These are phyloP conservation scores for Sporophila hypoxantha DNA, from an alignment of 2,113 vertebrate species.

Conservation along the genomic window DNA sequence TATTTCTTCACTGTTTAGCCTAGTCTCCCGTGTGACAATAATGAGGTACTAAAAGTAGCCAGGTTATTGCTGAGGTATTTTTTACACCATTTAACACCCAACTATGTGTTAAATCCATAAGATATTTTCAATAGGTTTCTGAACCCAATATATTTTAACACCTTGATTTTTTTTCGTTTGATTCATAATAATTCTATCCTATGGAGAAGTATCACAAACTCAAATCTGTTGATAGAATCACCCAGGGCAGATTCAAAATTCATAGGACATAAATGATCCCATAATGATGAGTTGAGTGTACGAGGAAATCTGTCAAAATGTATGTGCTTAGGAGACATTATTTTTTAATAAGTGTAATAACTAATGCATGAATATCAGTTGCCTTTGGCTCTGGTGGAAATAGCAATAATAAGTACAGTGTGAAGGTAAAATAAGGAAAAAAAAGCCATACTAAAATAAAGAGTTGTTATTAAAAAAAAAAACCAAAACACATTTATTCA, in stretches of 20 bases:
- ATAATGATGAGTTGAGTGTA: background rate
- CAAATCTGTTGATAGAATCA: background rate
- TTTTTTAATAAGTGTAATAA: background rate
- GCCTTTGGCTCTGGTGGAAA: background rate
- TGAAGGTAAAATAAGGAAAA: background rate
- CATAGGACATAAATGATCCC: background rate
- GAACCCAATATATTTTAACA: background rate
- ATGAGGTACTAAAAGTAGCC: constrained; percentile 15
- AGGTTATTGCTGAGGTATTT: background rate
- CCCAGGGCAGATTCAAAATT: background rate
- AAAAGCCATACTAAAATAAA: background rate
- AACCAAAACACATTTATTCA: background rate
- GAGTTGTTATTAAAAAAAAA: background rate
- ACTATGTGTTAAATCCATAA: background rate
- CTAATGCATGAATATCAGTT: background rate
- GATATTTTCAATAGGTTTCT: background rate
- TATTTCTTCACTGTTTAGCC: constrained; percentile 1
- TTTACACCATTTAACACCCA: background rate
- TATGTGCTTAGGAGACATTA: background rate
- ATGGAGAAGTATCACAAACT: background rate
- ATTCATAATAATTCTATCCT: background rate
- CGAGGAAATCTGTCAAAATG: background rate
- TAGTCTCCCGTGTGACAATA: background rate
- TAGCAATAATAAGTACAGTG: background rate
- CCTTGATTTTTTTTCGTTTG: background rate